Base-by-base conservation (phyloP, 2,797 vertebrate genomes). In the Graptemys geographica region DNA sequence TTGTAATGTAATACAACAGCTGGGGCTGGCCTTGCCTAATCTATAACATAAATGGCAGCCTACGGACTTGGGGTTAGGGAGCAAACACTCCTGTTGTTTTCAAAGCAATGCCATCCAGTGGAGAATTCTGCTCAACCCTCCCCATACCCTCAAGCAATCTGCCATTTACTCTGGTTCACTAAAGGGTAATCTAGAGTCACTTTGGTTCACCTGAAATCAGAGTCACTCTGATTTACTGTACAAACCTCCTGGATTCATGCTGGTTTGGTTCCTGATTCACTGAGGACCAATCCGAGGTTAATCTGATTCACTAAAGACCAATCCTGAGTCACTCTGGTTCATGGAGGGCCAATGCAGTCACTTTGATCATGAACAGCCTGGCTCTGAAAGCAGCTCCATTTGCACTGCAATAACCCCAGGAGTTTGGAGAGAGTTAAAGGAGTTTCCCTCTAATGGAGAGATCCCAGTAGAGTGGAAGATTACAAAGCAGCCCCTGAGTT, bases 381-480 rank as follows among this genome's bases (percentile, higher is more conserved):
- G 81, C 86, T 96, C 87, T 93, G 83, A 90, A 95, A 84, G 87
- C 82, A 92, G 91, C 83, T 96, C 88, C 90, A 94, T 91, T 83
- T 94, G 89, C 79, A 81, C 52, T 37, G 49, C 41, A 84, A 93
- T 0, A 44, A 65, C n/a, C 81, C 91, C 90, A 93, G 81, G 33
- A 88, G 88, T 79, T 5, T 88, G 87, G 82, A 94, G 88, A 56
- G 83, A 94, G 44, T 95, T 94, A 92, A 88, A 92, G 85, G 72
- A 37, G 86, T 90, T 94, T 93, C 89, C 89, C 95, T 95, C 90
- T 80, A 53, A 93, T 56, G 41, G 88, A 89, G 76, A 21, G 69
- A 95, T 95, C 93, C 86, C 94, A 95, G 83, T 94, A 96, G 94
- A 95, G 84, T 88, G 95, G 96, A 96, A 97, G 95, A 81, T 95